Evolutionary conservation across 2,888 invertebrate species (phyloP).

Genomic region (Gari tellinella): DNA sequence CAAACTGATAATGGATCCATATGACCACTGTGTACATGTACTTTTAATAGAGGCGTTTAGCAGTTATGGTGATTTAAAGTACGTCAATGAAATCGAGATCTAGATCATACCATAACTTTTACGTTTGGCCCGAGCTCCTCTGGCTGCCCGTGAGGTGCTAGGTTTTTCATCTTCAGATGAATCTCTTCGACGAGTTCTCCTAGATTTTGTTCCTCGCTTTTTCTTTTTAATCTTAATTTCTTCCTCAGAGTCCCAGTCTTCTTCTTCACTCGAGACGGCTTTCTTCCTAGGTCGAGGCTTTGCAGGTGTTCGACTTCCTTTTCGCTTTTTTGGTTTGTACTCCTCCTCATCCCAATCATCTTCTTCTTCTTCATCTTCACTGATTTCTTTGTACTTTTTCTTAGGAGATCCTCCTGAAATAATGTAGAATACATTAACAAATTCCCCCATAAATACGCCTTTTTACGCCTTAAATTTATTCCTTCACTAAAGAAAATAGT

Average conservation of each 20-base stretch:
- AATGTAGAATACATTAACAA: too few relatives aligned
- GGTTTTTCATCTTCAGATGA: slow-evolving; percentile 57
- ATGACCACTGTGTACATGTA: too few relatives aligned
- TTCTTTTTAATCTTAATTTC: slow-evolving; percentile 36
- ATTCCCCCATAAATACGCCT: too few relatives aligned
- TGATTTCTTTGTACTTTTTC: slow-evolving; percentile 50
- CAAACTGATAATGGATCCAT: too few relatives aligned
- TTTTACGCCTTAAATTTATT: too few relatives aligned
- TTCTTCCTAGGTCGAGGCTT: slow-evolving; percentile 41
- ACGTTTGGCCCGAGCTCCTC: slow-evolving; percentile 71
- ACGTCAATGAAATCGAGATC: too few relatives aligned
- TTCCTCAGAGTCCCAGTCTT: slow-evolving; percentile 59
- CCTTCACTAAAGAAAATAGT: too few relatives aligned
- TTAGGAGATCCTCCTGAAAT: slow-evolving; percentile 14
- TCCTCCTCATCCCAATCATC: slow-evolving; percentile 56
- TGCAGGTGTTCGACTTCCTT: slow-evolving; percentile 20
- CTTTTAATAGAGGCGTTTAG: too few relatives aligned
- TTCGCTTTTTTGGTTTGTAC: slow-evolving; percentile 36
- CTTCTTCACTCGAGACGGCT: slow-evolving; percentile 54
- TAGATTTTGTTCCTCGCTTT: slow-evolving; percentile 13
- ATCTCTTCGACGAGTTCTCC: slow-evolving; percentile 13
- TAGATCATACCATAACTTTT: slow-evolving; percentile 73
- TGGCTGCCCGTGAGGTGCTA: slow-evolving; percentile 59
- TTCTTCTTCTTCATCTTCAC: slow-evolving; percentile 50
- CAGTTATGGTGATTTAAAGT: too few relatives aligned